Conservation (phyloP, 92 coral and sea anemone genomes). For the Bergia sp. region DNA sequence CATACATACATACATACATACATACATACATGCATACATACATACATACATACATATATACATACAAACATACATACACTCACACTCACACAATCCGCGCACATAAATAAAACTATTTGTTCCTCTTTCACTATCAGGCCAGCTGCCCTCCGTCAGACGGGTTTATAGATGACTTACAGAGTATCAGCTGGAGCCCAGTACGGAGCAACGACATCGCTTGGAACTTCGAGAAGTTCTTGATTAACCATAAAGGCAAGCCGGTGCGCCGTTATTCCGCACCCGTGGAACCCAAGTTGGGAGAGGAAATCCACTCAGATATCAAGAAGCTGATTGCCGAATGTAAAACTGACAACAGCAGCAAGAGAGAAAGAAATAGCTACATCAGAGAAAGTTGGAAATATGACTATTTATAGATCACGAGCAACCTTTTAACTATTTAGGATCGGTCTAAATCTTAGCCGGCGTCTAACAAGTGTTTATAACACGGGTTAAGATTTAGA, state of each 20-base stretch:
- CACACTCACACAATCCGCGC: no score
- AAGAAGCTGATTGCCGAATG: constrained; percentile 1
- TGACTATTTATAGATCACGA: constrained; percentile 35
- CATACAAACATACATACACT: no score
- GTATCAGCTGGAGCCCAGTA: constrained; percentile 81
- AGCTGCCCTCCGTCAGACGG: constrained; percentile 85
- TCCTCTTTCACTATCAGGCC: constrained; percentile 36
- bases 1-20: no score
- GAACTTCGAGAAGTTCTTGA: constrained; percentile 94
- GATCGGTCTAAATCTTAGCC: background rate
- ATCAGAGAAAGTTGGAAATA: constrained; percentile 37
- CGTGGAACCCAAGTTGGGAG: constrained; percentile 67
- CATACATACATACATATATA: no score
- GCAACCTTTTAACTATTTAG: background rate
- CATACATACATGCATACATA: no score
- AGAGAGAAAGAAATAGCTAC: background rate
- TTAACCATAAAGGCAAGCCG: constrained; percentile 91
- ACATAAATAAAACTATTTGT: no score
- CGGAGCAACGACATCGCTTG: constrained; percentile 87
- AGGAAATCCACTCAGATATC: constrained; percentile 1
- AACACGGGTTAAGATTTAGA: no score
- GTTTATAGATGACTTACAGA: constrained; percentile 67
- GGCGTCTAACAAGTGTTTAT: no score
- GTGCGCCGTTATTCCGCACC: constrained; percentile 81
- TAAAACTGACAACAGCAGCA: background rate